Base-by-base conservation (phyloP, 1,140 invertebrate species). In the Dendrolimus kikuchii region DNA sequence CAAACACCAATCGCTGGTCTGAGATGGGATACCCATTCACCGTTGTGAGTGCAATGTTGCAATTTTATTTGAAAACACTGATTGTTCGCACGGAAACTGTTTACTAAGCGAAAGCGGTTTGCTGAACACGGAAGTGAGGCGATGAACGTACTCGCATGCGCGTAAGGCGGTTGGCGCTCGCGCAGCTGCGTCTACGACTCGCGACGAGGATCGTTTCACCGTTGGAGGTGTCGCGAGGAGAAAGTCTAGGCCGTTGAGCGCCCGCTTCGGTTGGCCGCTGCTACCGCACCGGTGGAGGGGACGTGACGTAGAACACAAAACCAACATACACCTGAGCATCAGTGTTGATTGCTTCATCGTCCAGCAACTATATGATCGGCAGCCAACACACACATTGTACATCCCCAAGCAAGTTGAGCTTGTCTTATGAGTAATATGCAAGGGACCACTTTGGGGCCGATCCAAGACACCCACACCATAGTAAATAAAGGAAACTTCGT, bases 181-280 rank as follows among this genome's bases (percentile, higher is more conserved):
- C 74, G 78, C 77, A 68, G 71, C 57, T 74, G 52, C 60, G 71
- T 67, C 58, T 69, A 61, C 68, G 75, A 82, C 78, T 82, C 77
- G 58, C 63, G 59, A 60, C 62, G 62, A 55, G 49, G 63, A 59
- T 61, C 60, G 79, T 80, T 74, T 76, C 79, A 71, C 77, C 69
- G 59, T 63, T 58, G 57, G 74, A 71, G 79, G 76, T 84, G 81
- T 84, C 78, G 77, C 78, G 75, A 79, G 78, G 82, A 86, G 82
- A 86, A 86, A 86, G 82, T 86, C 71, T 74, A 73, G 80, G 74
- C 82, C 78, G 74, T 83, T 78, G 77, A 60, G 73, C 66, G 71
- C 73, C 59, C 60, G 76, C 71, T 66, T 59, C 64, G 72, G 74
- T 75, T 73, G 73, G 75, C 50, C 59, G 63, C 41, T 42, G 52